Evolutionary conservation across 2,888 invertebrate genomes (phyloP), one percentile per base, ranked within the genome.

Genomic region (Noctuana brunneofusca): DNA sequence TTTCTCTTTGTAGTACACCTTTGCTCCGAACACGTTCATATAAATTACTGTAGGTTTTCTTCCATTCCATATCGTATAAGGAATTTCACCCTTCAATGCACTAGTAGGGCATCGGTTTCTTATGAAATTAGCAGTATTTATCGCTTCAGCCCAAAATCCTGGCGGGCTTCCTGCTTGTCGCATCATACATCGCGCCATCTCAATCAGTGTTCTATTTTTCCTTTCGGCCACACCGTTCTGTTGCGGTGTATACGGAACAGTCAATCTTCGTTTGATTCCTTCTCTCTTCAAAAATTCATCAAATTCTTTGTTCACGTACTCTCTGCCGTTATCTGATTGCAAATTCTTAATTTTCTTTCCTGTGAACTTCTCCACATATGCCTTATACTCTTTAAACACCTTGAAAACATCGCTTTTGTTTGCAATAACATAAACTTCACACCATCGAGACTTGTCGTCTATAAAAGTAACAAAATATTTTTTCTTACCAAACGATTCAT

Each of bases 381-480:
- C 54, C 32, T 67, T 65, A 56, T 60, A 67, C 0, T 56, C 49
- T 54, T 63, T 59, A 55, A 65, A 67, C 16, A 22, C 49, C 65
- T 43, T 43, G 11, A 20, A 43, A 20, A 43, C 43, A 2, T 20
- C 18, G 4, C 3, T 18, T 12, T 43, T 67, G 3, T 58, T 58
- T n/a, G 12, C 16, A 8, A 66, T 58, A 22, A 69, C 64, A 32
- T 68, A 67, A 18, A 65, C 66, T 43, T 64, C 35, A 43, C 62
- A 63, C 56, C 50, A 65, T 24, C 66, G 50, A 27, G 59, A 59
- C 12, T 56, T 62, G 43, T 66, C 67, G 16, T 68, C 67, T 5
- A 68, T 68, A 48, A 66, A 68, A 14, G 65, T 64, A 2, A 67
- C 57, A 48, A 65, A 68, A 62, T 67, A 63, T 64, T 55, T 55